phyloP scores from a whole-genome alignment of 2,797 vertebrate species.

The Crenichthys baileyi region DNA sequence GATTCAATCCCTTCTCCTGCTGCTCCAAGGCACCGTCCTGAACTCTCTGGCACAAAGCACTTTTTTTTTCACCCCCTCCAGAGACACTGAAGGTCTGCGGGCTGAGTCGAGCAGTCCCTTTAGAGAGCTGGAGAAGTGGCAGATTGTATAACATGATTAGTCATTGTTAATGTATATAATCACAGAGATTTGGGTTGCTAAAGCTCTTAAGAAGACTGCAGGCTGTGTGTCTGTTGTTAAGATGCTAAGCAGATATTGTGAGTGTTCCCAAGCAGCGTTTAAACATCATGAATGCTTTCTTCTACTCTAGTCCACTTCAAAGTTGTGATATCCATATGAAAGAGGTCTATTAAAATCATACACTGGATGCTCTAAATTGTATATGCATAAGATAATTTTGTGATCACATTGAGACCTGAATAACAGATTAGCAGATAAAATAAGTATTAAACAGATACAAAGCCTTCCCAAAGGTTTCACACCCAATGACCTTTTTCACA shows the following conservation, averaged over 20 bases:
- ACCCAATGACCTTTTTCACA: neutral
- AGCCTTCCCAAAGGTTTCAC: neutral
- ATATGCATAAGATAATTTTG: neutral
- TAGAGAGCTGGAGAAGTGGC: slow-evolving; percentile 33
- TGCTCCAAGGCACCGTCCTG: slow-evolving; percentile 46
- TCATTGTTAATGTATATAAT: slow-evolving; percentile 63
- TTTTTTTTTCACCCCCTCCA: slow-evolving; percentile 39
- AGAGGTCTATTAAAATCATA: slow-evolving; percentile 8
- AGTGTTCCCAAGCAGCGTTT: slow-evolving; percentile 12
- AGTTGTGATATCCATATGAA: slow-evolving; percentile 24
- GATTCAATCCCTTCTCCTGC: slow-evolving; percentile 76
- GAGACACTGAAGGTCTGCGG: slow-evolving; percentile 56
- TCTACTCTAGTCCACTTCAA: slow-evolving; percentile 17
- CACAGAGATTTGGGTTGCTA: slow-evolving; percentile 42
- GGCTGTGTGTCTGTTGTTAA: slow-evolving; percentile 44
- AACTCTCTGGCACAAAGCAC: slow-evolving; percentile 55
- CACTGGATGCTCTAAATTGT: neutral
- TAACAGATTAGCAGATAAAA: neutral
- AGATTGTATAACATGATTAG: slow-evolving; percentile 62
- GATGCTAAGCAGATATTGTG: slow-evolving; percentile 41
- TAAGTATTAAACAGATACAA: neutral
- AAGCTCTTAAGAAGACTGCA: slow-evolving; percentile 46
- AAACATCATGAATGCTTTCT: slow-evolving; percentile 8
- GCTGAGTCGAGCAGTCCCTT: slow-evolving; percentile 38
- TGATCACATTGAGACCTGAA: neutral